These are phyloP conservation scores for Pseudomyrmex cubaensis DNA, from an alignment of 1,140 invertebrate species.

Conservation along the genomic window DNA sequence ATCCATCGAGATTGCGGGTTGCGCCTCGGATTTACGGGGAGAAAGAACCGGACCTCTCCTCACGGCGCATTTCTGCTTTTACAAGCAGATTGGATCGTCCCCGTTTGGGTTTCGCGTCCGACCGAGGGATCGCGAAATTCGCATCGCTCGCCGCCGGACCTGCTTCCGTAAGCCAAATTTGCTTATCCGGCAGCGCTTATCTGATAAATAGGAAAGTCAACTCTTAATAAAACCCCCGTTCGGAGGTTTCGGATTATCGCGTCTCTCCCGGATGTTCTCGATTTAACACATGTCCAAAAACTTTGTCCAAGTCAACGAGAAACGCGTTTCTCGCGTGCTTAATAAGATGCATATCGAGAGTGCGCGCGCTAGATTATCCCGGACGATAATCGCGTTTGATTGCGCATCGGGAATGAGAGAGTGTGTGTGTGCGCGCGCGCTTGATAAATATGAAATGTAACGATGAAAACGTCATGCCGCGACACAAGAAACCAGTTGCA, in stretches of 20 bases:
- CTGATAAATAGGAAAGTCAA: conserved; percentile 31
- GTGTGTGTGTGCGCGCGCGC: too few species aligned
- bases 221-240: conserved; percentile 16
- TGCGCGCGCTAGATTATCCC: conserved; percentile 12
- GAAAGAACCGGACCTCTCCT: conserved; percentile 1
- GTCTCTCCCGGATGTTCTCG: neutral
- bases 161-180: conserved; percentile 53
- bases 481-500: neutral
- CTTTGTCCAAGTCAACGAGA: neutral
- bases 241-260: neutral
- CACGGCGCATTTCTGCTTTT: conserved; percentile 69
- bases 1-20: conserved; percentile 72
- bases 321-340: neutral
- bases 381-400: conserved; percentile 38
- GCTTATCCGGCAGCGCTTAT: conserved; percentile 14
- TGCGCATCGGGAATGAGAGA: neutral
- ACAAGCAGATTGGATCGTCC: conserved; percentile 72
- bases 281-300: conserved; percentile 21
- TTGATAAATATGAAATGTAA: conserved; percentile 28
- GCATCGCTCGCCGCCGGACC: conserved; percentile 7
- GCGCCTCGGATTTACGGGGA: conserved; percentile 66
- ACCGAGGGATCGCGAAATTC: conserved; percentile 56
- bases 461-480: conserved; percentile 13
- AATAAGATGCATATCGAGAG: conserved; percentile 19
- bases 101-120: conserved; percentile 56